These are phyloP conservation scores for Microctenopoma stevenorrisi DNA, from an alignment of 2,797 vertebrate genomes.

Conservation along the genomic window DNA sequence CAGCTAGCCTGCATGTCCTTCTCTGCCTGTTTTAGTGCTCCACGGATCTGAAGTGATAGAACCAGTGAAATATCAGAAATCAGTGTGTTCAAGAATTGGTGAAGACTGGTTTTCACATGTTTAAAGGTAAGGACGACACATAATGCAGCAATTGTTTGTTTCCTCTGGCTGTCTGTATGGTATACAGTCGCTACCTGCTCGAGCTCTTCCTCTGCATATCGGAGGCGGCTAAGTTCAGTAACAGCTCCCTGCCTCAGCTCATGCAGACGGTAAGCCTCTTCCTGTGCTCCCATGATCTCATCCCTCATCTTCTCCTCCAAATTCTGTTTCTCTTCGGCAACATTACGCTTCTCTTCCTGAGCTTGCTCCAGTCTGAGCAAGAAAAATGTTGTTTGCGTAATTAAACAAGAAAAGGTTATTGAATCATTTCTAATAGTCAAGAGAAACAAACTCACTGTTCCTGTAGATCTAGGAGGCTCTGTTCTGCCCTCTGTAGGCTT, in stretches of 20 bases:
- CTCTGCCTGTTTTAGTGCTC: slow-evolving; percentile 95
- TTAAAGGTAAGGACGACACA: background rate
- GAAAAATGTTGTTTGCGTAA: background rate
- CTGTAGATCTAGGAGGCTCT: slow-evolving; percentile 93
- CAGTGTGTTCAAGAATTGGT: background rate
- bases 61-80: slow-evolving; percentile 14
- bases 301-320: slow-evolving; percentile 98
- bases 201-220: slow-evolving; percentile 97
- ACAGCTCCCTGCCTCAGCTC: slow-evolving; percentile 92
- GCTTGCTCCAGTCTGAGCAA: slow-evolving; percentile 91
- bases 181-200: slow-evolving; percentile 86
- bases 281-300: slow-evolving; percentile 95
- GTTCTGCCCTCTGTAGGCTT: slow-evolving; percentile 94
- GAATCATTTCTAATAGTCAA: background rate
- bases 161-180: background rate
- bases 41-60: slow-evolving; percentile 85
- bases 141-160: background rate
- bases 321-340: slow-evolving; percentile 96
- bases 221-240: slow-evolving; percentile 92
- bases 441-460: slow-evolving; percentile 86
- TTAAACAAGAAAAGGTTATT: background rate
- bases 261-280: slow-evolving; percentile 92
- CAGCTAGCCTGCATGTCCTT: slow-evolving; percentile 92
- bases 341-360: slow-evolving; percentile 97
- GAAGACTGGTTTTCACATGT: background rate